Conservation (phyloP, 35 echinoderm and acorn worm species). For the Strongylocentrotus purpuratus region DNA sequence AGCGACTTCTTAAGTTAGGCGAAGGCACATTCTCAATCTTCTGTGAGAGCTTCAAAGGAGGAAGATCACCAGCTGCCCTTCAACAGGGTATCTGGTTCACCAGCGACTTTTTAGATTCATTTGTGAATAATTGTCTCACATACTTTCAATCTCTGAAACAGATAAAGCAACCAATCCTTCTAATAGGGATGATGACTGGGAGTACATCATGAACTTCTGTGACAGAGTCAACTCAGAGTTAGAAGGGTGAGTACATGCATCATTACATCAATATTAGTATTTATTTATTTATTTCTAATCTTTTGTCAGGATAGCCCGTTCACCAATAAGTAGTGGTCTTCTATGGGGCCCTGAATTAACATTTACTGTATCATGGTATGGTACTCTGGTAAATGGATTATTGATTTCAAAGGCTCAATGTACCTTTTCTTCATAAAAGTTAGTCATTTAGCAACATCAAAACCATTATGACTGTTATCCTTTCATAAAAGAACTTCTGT, state of each 20-base stretch:
- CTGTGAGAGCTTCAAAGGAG: too few species aligned
- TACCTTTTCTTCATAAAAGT: not conserved
- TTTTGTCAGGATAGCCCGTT: too few species aligned
- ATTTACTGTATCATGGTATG: not conserved
- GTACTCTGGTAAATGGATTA: not conserved
- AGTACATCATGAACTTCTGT: slow-evolving; percentile 96
- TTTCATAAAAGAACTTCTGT: not conserved
- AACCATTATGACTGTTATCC: not conserved
- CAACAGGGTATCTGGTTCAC: too few species aligned
- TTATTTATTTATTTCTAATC: too few species aligned
- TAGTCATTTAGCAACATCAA: not conserved
- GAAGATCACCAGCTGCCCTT: too few species aligned
- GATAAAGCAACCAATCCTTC: slow-evolving; percentile 96
- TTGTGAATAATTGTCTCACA: not conserved
- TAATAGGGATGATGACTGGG: slow-evolving; percentile 96
- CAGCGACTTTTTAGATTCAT: not conserved
- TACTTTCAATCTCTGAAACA: slow-evolving; percentile 52
- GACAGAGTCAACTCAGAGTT: slow-evolving; percentile 90
- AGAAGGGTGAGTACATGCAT: slow-evolving; percentile 78
- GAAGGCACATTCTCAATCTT: too few species aligned
- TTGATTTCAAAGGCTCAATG: too few species aligned
- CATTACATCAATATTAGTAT: not conserved
- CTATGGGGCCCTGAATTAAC: too few species aligned
- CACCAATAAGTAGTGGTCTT: too few species aligned
- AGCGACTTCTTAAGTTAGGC: too few species aligned